Conservation (phyloP, 2,113 vertebrate genomes). For the Pterocles burchelli region DNA sequence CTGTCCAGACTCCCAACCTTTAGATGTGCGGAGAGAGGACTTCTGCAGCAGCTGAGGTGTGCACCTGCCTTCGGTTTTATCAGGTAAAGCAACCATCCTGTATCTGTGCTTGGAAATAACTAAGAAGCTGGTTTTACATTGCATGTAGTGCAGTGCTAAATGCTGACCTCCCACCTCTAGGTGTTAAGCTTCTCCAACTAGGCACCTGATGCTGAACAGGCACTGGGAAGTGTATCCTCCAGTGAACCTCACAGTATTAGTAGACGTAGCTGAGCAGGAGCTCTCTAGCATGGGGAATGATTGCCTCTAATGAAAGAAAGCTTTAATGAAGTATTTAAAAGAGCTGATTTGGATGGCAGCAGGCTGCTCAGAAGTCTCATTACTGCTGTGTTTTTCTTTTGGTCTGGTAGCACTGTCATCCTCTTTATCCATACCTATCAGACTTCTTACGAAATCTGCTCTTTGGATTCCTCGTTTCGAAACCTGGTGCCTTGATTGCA, state of each 20-base stretch:
- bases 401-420: not conserved
- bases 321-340: not conserved
- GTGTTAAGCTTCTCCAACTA: not conserved
- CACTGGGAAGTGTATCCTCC: not conserved
- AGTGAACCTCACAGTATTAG: not conserved
- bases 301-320: not conserved
- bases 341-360: not conserved
- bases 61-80: not conserved
- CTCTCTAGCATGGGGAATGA: not conserved
- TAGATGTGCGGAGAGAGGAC: accelerated
- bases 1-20: not conserved
- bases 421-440: not conserved
- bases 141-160: not conserved
- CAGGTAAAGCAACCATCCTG: not conserved
- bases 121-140: not conserved
- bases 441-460: not conserved
- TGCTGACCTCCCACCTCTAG: not conserved
- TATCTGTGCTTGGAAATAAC: not conserved
- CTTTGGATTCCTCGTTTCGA: not conserved
- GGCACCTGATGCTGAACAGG: not conserved
- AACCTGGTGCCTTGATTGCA: not conserved
- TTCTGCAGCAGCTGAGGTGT: not conserved
- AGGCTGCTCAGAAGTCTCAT: not conserved
- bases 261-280: not conserved
- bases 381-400: not conserved